Conservation (phyloP, 1,140 invertebrate species). For the Nasonia giraulti region DNA sequence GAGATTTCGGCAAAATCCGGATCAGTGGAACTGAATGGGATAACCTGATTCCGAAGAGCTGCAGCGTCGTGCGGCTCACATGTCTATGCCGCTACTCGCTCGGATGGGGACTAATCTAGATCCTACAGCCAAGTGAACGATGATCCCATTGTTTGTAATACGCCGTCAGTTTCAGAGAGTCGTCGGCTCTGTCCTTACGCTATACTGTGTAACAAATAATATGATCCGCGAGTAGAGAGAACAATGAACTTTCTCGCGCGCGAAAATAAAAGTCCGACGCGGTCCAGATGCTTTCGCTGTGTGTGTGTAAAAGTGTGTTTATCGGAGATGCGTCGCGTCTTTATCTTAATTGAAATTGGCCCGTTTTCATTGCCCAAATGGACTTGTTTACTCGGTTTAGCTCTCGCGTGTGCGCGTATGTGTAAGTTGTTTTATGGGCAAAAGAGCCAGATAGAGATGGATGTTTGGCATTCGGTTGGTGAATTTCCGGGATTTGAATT, state of each 20-base stretch:
- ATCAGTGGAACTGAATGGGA: slow-evolving; percentile 26
- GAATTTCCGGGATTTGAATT: not conserved
- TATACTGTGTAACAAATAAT: not conserved
- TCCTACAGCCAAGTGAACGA: slow-evolving; percentile 13
- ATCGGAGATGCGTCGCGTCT: not conserved
- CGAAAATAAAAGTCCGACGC: not conserved
- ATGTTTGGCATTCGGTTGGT: not conserved
- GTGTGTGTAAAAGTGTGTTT: not conserved
- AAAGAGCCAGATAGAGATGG: not conserved
- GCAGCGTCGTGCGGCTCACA: not conserved
- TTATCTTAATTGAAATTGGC: slow-evolving; percentile 17
- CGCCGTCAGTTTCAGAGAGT: not conserved
- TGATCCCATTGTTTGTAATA: slow-evolving; percentile 32
- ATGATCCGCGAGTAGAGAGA: not conserved
- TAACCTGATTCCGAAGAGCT: slow-evolving; percentile 25
- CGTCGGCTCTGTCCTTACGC: not conserved
- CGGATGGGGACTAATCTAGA: slow-evolving; percentile 16
- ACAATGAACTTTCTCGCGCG: not conserved
- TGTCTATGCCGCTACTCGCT: not conserved
- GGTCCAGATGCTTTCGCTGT: not conserved
- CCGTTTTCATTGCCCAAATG: slow-evolving; percentile 5
- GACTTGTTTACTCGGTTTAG: not conserved
- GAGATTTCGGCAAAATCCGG: slow-evolving; percentile 23
- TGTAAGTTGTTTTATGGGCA: not conserved
- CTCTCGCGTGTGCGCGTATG: not conserved